Evolutionary conservation across 1,140 invertebrate species (phyloP).

Genomic region (Drosophila busckii): DNA sequence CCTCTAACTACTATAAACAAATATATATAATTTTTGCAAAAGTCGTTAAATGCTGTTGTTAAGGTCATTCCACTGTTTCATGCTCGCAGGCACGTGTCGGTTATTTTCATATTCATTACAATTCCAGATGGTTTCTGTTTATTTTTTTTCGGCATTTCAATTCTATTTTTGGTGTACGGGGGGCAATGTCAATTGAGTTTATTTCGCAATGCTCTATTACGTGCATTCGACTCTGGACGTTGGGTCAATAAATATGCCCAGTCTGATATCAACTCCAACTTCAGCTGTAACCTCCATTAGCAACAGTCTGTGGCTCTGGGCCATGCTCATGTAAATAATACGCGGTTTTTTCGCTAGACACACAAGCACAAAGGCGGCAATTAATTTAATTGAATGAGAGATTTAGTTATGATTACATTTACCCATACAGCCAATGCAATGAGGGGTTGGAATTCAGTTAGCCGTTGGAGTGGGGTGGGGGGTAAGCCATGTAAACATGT

Average conservation of each 20-base stretch:
- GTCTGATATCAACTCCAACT: too few relatives aligned
- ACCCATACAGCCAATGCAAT: conserved; percentile 4
- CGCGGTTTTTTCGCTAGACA: conserved; percentile 29
- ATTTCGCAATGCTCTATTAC: too few relatives aligned
- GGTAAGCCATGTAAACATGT: conserved; percentile 32
- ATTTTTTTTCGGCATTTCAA: conserved; percentile 31
- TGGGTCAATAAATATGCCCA: too few relatives aligned
- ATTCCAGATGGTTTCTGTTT: conserved; percentile 53
- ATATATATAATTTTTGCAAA: too few relatives aligned
- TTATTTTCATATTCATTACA: too few relatives aligned
- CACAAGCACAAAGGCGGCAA: conserved; percentile 44
- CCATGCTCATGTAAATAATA: conserved; percentile 35
- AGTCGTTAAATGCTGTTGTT: too few relatives aligned
- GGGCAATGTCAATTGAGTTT: too few relatives aligned
- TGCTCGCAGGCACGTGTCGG: too few relatives aligned
- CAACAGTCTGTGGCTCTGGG: neutral
- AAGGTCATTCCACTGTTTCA: too few relatives aligned
- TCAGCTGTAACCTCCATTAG: too few relatives aligned
- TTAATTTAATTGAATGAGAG: conserved; percentile 67
- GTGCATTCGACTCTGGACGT: too few relatives aligned
- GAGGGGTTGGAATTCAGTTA: neutral
- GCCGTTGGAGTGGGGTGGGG: neutral
- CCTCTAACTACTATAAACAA: too few relatives aligned
- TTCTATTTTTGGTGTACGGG: neutral
- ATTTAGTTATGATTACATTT: conserved; percentile 53